Evolutionary conservation across 2,888 invertebrate species (phyloP).

Genomic region (Ephialtes manifestator): DNA sequence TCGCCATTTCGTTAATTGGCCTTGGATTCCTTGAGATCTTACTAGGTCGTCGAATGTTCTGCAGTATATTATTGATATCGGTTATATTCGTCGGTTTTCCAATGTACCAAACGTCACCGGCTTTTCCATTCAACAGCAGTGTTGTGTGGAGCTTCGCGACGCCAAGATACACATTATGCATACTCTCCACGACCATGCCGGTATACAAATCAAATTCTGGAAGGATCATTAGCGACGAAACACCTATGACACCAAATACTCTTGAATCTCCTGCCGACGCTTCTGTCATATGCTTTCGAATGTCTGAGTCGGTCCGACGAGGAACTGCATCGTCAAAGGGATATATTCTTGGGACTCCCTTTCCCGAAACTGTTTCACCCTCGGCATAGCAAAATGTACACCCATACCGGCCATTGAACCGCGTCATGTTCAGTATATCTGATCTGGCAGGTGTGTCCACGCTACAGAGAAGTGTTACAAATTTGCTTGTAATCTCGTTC

Average conservation of each 20-base stretch:
- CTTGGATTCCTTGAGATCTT: conserved; percentile 36
- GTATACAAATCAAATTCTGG: conserved; percentile 29
- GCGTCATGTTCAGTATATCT: conserved; percentile 49
- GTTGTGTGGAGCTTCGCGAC: conserved; percentile 39
- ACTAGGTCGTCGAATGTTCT: conserved; percentile 45
- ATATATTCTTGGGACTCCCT: conserved; percentile 6
- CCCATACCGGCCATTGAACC: conserved; percentile 11
- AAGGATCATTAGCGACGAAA: conserved; percentile 17
- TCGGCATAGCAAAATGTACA: conserved; percentile 11
- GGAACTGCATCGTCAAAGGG: neutral
- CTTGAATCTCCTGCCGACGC: neutral
- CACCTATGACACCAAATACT: conserved; percentile 24
- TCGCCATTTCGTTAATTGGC: conserved; percentile 13
- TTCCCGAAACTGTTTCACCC: neutral
- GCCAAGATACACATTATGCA: conserved; percentile 27
- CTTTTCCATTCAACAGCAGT: conserved; percentile 16
- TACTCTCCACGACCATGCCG: conserved; percentile 28
- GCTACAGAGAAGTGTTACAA: conserved; percentile 32
- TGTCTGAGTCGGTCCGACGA: conserved; percentile 20
- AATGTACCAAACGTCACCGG: neutral
- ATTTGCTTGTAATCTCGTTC: conserved; percentile 39
- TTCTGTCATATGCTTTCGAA: conserved; percentile 29
- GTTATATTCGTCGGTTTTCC: conserved; percentile 4
- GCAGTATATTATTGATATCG: conserved; percentile 12
- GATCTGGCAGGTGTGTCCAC: conserved; percentile 34